A percentile compares a stretch with the other conserved stretches of the same genome.
Conservation (phyloP, 2,888 invertebrate genomes). For the Diploptera punctata region DNA sequence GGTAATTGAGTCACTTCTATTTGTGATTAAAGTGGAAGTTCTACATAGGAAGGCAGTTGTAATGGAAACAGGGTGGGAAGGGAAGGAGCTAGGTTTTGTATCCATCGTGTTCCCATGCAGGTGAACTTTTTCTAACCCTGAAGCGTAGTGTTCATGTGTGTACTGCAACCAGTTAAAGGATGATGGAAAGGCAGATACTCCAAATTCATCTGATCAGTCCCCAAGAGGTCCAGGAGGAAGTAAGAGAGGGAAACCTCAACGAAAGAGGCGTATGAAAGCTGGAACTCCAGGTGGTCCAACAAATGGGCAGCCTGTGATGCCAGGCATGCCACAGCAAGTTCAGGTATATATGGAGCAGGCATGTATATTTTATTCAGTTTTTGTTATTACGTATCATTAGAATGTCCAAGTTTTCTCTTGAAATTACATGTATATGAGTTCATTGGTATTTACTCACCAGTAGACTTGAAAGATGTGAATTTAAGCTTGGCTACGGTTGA, state of each 20-base stretch:
- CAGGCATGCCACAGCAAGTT: constrained; percentile 41
- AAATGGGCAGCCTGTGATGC: constrained; percentile 44
- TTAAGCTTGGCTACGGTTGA: too few species aligned
- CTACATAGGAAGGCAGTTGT: too few species aligned
- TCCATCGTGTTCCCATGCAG: constrained; percentile 20
- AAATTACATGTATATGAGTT: too few species aligned
- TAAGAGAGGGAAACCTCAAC: constrained; percentile 48
- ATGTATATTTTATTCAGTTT: neutral
- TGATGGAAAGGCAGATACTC: constrained; percentile 64
- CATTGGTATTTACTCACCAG: too few species aligned
- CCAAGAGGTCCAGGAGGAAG: constrained; percentile 58
- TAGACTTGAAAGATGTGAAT: too few species aligned
- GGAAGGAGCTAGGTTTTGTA: neutral
- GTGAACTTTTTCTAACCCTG: constrained; percentile 38
- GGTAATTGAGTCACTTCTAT: too few species aligned
- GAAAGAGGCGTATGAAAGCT: constrained; percentile 60
- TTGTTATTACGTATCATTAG: too few species aligned
- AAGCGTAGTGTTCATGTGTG: constrained; percentile 52
- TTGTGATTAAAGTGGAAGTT: too few species aligned
- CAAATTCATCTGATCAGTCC: constrained; percentile 68
- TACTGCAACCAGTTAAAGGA: constrained; percentile 61
- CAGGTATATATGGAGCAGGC: constrained; percentile 41
- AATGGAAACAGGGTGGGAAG: neutral
- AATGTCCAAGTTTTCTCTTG: too few species aligned
- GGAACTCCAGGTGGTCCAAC: constrained; percentile 49